Base-by-base conservation (phyloP, 2,797 vertebrate species). In the Spondyliosoma cantharus region DNA sequence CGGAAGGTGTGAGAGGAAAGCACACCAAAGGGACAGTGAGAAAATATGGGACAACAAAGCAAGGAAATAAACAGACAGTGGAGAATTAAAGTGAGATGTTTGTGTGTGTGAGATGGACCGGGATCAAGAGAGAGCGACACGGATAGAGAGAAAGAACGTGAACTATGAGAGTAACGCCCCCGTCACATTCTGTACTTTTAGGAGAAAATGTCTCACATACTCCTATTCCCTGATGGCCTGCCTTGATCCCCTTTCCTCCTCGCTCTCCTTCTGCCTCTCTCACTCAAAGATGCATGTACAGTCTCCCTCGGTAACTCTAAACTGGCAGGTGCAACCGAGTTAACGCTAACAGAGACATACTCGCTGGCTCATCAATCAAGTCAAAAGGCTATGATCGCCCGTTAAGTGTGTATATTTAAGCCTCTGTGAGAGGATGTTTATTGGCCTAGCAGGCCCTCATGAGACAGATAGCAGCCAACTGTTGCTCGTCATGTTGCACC, bases 241-340 rank as follows among this genome's bases (percentile, higher is more conserved):
- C 62, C 59, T 80, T 67, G 72, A 85, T 82, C 84, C 63, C 59
- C 71, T 81, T 73, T 72, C 67, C 59, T 74, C 60, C 66, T 58
- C 63, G 6, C 68, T 54, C 60, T 32, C 64, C 8, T 64, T 46
- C 48, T 78, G 37, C 17, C 63, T 20, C 50, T 62, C 58, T 60
- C 63, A 22, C 77, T 73, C 60, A 9, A 32, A 71, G 71, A 73
- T 32, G 46, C 65, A 65, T 58, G 20, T 16, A 12, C n/a, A 5
- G 48, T 52, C 32, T 58, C 43, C 58, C 56, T 17, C 53, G 29
- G 80, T 79, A 81, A 90, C 83, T 68, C 87, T 79, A 90, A 84
- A 89, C 83, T 81, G 77, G 80, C 91, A 91, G 89, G 88, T 92
- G 89, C 84, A 86, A 82, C 74, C 6, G 83, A 78, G 76, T 89